Conservation (phyloP, 2,797 vertebrate species). For the Gadopsis marmoratus region DNA sequence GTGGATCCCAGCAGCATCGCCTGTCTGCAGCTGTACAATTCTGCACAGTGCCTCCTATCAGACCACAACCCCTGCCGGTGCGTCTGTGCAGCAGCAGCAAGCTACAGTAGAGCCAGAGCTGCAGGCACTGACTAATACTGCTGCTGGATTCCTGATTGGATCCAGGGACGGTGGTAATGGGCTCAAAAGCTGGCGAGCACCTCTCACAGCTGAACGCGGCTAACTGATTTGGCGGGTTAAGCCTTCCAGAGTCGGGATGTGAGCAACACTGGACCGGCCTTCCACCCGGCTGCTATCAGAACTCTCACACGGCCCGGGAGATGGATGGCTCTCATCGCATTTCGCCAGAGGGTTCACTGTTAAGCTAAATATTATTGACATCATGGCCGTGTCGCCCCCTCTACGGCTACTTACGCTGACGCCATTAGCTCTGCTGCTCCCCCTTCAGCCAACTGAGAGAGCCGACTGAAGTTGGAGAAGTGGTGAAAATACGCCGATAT, state of each 20-base stretch:
- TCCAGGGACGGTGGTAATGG: slow-evolving; percentile 72
- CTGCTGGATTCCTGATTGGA: slow-evolving; percentile 76
- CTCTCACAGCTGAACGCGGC: slow-evolving; percentile 66
- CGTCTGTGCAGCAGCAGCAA: slow-evolving; percentile 27
- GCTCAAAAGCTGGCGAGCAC: slow-evolving; percentile 73
- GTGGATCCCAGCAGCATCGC: slow-evolving; percentile 29
- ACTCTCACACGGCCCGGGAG: slow-evolving; percentile 64
- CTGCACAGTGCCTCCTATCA: slow-evolving; percentile 49
- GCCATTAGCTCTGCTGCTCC: slow-evolving; percentile 58
- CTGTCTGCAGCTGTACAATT: slow-evolving; percentile 37
- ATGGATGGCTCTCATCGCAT: slow-evolving; percentile 71
- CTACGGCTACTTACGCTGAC: slow-evolving; percentile 50
- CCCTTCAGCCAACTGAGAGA: slow-evolving; percentile 27
- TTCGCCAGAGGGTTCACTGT: slow-evolving; percentile 54
- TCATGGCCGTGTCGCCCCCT: slow-evolving; percentile 42
- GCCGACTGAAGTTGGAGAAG: slow-evolving; percentile 43
- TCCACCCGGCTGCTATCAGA: slow-evolving; percentile 66
- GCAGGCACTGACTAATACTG: slow-evolving; percentile 58
- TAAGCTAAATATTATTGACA: slow-evolving; percentile 74
- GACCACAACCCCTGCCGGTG: slow-evolving; percentile 43
- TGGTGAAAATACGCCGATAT: slow-evolving; percentile 72
- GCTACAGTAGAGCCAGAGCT: slow-evolving; percentile 51
- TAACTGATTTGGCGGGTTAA: slow-evolving; percentile 74
- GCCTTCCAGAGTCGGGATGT: slow-evolving; percentile 65
- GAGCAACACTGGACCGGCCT: slow-evolving; percentile 48